Percentiles rank a stretch among this genome's conserved stretches.
These are phyloP conservation scores for Alloscopus bannaensis DNA, from an alignment of 2,888 invertebrate species.

Conservation along the genomic window DNA sequence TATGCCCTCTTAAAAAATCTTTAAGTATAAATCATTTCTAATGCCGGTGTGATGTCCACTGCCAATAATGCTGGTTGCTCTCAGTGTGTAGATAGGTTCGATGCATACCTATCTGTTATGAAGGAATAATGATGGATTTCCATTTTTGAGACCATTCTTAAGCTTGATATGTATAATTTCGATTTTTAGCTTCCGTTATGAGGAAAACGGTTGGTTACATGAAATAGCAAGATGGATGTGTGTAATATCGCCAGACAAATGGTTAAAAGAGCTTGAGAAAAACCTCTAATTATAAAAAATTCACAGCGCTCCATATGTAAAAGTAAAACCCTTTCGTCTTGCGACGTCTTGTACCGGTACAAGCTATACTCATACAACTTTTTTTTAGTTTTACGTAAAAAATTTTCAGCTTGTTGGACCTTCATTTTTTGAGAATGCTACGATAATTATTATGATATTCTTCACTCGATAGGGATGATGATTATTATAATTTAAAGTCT, in stretches of 20 bases:
- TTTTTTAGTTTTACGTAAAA: no score
- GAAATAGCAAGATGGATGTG: no score
- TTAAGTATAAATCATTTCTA: no score
- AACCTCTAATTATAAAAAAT: slow-evolving; percentile 39
- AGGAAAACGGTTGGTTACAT: slow-evolving; percentile 17
- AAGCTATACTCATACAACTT: neutral
- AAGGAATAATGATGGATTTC: slow-evolving; percentile 58
- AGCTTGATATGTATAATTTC: slow-evolving; percentile 1
- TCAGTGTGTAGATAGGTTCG: no score
- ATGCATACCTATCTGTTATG: neutral
- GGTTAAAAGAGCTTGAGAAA: neutral
- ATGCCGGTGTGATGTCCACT: no score
- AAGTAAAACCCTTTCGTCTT: neutral
- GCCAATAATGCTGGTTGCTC: no score
- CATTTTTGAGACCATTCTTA: no score
- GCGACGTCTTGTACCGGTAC: no score
- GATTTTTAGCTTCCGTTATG: slow-evolving; percentile 45
- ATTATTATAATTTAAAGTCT: slow-evolving; percentile 42
- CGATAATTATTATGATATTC: slow-evolving; percentile 38
- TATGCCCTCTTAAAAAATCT: no score
- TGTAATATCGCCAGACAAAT: neutral
- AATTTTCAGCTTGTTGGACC: slow-evolving; percentile 22
- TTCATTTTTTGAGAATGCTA: slow-evolving; percentile 35
- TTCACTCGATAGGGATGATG: slow-evolving; percentile 8
- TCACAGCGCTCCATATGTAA: neutral